Evolutionary conservation across 2,113 vertebrate genomes (phyloP).

Genomic region (Heterotilapia buettikoferi): DNA sequence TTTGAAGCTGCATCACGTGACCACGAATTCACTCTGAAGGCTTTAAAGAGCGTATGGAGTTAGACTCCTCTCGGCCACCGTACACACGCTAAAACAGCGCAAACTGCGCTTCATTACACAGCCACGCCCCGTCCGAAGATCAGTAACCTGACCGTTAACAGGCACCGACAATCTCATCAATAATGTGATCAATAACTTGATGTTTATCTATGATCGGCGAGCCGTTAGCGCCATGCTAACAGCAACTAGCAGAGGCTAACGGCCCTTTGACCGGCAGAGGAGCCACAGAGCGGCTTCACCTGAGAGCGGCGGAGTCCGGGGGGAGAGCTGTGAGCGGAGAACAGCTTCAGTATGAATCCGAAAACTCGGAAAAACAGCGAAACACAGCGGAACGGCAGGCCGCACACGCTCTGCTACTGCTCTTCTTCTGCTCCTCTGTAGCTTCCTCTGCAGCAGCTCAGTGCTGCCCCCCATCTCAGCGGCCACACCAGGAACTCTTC

Average conservation of each 20-base stretch:
- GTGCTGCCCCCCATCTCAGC: not conserved
- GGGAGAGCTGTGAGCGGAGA: not conserved
- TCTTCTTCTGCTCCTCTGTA: not conserved
- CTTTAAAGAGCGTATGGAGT: not conserved
- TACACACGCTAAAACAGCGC: not conserved
- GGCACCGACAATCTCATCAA: not conserved
- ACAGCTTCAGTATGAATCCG: not conserved
- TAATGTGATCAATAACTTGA: not conserved
- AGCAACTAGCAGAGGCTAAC: not conserved
- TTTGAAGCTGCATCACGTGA: not conserved
- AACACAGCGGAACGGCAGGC: not conserved
- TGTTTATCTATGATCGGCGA: not conserved
- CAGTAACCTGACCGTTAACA: not conserved
- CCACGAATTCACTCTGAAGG: not conserved
- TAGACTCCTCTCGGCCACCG: not conserved
- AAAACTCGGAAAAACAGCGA: not conserved
- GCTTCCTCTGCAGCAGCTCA: not conserved
- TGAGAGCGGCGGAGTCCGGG: not conserved
- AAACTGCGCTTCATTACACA: not conserved
- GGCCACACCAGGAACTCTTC: not conserved
- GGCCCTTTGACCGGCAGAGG: not conserved
- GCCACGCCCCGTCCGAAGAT: not conserved
- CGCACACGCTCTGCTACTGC: fast-evolving
- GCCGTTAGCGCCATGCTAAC: not conserved
- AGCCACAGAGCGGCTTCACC: not conserved